Base-by-base conservation (phyloP, 2,113 vertebrate species). In the Apus apus region DNA sequence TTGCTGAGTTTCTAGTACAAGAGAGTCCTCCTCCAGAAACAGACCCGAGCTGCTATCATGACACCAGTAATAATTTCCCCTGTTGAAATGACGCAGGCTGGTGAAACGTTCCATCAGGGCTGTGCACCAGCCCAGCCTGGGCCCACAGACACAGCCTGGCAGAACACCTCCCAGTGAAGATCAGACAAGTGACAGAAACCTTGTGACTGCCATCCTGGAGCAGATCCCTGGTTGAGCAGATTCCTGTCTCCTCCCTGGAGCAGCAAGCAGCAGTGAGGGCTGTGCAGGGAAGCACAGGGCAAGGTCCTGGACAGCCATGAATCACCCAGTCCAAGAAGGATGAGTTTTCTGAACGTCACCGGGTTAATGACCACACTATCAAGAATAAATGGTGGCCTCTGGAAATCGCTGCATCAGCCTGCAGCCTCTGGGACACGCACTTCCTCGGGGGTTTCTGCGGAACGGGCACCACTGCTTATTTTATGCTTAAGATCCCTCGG, bases 51-150 rank as follows among this genome's bases (percentile, higher is more conserved):
- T 0, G 1, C 71, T 76, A 16, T 30, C 19, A 0, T 14, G 38
- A 19, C 56, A 56, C 5, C 83, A 88, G 54, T 29, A 85, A 67
- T 38, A 43, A 60, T 74, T 88, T 92, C 68, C 86, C 43, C 66
- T 3, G 1, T 68, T 48, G 13, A 66, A 80, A 46, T 86, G 89
- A 90, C 5, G 2, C 61, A 64, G 1, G 2, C 12, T 86, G 68
- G 46, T 76, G 67, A 38, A 62, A 71, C 1, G 43, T 81, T 93
- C 89, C 76, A 67, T 11, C 48, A 6, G 1, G 0, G 77, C 74
- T 45, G 66, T 22, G 34, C 29, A 38, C 56, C 0, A 1, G 90
- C 45, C 57, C 32, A 0, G 0, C 17, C 40, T 9, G 5, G 25
- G 66, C 83, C 67, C 54, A 21, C 46, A 27, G 38, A 48, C 51